phyloP scores from a whole-genome alignment of 2,888 invertebrate species.

The Lycia hirtaria region DNA sequence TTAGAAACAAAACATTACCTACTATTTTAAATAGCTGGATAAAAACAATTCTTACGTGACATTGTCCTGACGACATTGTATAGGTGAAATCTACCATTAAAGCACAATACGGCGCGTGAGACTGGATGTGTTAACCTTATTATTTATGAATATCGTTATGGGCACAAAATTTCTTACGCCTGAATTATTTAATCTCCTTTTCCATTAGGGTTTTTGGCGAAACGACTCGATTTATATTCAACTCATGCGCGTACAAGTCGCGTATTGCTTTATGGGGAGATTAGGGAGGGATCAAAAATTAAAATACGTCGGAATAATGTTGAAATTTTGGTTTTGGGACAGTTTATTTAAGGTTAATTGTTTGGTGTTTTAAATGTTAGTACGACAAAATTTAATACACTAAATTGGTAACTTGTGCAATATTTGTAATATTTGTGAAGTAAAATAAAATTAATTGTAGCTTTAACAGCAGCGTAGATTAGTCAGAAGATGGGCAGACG shows the following conservation, averaged over 20 bases:
- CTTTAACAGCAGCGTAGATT: too few species aligned
- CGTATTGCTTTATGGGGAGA: slow-evolving; percentile 75
- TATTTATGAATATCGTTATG: slow-evolving; percentile 81
- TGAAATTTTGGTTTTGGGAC: background rate
- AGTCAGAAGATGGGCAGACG: too few species aligned
- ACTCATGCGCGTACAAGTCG: slow-evolving; percentile 61
- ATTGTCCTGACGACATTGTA: background rate
- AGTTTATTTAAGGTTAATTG: background rate
- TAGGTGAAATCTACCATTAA: slow-evolving; percentile 32
- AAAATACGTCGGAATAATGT: slow-evolving; percentile 47
- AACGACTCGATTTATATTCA: slow-evolving; percentile 83
- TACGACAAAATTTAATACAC: background rate
- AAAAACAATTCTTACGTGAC: too few species aligned
- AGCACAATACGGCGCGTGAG: slow-evolving; percentile 45
- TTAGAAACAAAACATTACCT: too few species aligned
- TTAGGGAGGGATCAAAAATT: slow-evolving; percentile 76
- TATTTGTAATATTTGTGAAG: too few species aligned
- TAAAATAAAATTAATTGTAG: too few species aligned
- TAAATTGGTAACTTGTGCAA: too few species aligned
- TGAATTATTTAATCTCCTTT: slow-evolving; percentile 84
- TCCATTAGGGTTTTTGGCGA: slow-evolving; percentile 81
- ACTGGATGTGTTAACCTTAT: slow-evolving; percentile 73
- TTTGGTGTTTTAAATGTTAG: background rate
- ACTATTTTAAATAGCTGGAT: too few species aligned
- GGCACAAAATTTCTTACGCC: slow-evolving; percentile 79